Percentiles rank a stretch among this genome's conserved stretches.
phyloP scores from a whole-genome alignment of 30 jellyfish, hydroid and myxozoan species.

The Phacellophora camtschatica region DNA sequence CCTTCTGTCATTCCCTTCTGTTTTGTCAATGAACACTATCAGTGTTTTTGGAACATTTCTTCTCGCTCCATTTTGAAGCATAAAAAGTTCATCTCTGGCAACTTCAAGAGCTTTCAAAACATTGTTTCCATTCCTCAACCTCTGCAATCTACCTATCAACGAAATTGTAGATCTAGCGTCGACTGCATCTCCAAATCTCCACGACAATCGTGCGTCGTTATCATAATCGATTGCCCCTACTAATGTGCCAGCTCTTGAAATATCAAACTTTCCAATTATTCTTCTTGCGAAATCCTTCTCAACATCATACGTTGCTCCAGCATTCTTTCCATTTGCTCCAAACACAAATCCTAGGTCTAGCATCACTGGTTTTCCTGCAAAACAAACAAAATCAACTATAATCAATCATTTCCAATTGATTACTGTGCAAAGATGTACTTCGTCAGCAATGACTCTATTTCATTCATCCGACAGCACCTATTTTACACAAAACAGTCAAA shows the following conservation, averaged over 20 bases:
- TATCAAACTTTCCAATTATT: neutral
- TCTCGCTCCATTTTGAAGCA: conserved; percentile 32
- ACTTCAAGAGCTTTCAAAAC: neutral
- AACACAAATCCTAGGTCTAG: conserved; percentile 52
- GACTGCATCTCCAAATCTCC: neutral
- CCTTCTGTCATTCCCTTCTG: neutral
- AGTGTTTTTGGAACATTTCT: neutral
- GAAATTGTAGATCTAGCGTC: neutral
- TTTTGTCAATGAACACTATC: neutral
- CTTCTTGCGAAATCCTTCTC: conserved; percentile 28
- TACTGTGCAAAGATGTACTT: no score
- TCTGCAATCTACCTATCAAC: neutral
- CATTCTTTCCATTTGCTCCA: conserved; percentile 55
- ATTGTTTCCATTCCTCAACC: conserved; percentile 11
- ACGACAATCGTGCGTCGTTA: neutral
- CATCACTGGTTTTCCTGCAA: conserved; percentile 16
- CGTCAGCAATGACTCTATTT: no score
- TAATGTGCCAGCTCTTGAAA: neutral
- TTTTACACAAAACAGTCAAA: no score
- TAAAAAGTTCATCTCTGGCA: conserved; percentile 2
- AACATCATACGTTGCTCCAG: neutral
- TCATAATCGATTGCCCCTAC: conserved; percentile 26
- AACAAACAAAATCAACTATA: neutral
- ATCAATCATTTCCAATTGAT: no score
- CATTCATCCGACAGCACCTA: no score